Base-by-base conservation (phyloP, 1,140 invertebrate species). In the Drosophila bocki region DNA sequence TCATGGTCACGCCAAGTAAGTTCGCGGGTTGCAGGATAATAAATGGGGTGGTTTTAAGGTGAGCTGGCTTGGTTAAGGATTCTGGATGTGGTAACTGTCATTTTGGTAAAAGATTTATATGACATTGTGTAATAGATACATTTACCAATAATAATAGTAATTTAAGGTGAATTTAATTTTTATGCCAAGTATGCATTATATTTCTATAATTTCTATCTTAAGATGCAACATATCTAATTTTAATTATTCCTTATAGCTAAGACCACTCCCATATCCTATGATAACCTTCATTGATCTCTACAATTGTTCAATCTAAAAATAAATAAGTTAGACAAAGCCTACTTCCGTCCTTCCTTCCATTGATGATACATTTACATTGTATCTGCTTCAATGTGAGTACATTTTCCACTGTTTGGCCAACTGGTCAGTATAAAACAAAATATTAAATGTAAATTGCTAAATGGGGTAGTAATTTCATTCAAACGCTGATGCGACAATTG, bases 1-100 rank as follows among this genome's bases (percentile, higher is more conserved):
- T 61, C 63, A 51, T 64, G 78, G 78, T 54, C 74, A 71, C 47
- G 64, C 65, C 63, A 57, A 53, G 62, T 79, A 79, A 79, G 62
- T 65, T 75, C 17, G 82, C 64, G 79, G 64, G 32, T 64, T 63
- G 68, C 61, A 69, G 67, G 51, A 42, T 63, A 51, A 51, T 61
- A 60, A 71, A 70, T 53, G 56, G 17, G 29, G 13, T 17, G 15
- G 5, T 19, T 22, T 35, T 41, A 35, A 2, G 29, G 19, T 8
- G 19, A 22, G 8, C 13, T 2, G 7, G n/a, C 1, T 33, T 32
- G 22, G 19, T 2, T 33, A n/a, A 33, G 7, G 17, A n/a, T 5
- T 17, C 19, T n/a, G 19, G 5, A 39, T 57, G 37, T 42, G 19
- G 35, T 7, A 13, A 39, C 8, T 22, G 19, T 59, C 3, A 13